These are phyloP conservation scores for Phthorimaea operculella DNA, from an alignment of 1,140 invertebrate species.

Conservation along the genomic window DNA sequence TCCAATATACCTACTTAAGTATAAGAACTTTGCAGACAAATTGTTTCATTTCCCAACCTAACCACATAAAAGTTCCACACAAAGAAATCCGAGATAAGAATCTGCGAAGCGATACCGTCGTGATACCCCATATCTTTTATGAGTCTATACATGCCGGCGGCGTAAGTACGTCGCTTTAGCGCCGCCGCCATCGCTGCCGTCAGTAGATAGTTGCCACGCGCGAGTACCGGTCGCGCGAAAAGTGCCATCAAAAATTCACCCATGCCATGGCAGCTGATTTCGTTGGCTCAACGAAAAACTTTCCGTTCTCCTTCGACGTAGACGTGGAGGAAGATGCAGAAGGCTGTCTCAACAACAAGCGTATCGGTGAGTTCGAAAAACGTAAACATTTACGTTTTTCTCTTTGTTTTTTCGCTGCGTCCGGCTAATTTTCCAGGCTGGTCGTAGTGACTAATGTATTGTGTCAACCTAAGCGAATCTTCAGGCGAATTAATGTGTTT, in stretches of 20 bases:
- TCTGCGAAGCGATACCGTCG: too few relatives aligned
- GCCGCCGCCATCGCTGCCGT: background rate
- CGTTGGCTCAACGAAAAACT: slow-evolving; percentile 62
- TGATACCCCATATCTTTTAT: background rate
- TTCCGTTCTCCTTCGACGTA: slow-evolving; percentile 63
- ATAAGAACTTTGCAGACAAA: too few relatives aligned
- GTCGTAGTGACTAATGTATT: too few relatives aligned
- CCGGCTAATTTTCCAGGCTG: too few relatives aligned
- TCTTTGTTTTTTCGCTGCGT: too few relatives aligned
- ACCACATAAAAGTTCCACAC: too few relatives aligned
- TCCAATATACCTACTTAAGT: too few relatives aligned
- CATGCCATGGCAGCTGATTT: slow-evolving; percentile 58
- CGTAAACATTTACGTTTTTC: background rate
- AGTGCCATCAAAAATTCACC: background rate
- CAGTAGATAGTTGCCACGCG: background rate
- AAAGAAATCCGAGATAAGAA: too few relatives aligned
- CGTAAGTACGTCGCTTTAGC: background rate
- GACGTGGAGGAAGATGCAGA: slow-evolving; percentile 53
- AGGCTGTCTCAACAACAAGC: slow-evolving; percentile 36
- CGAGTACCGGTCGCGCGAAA: background rate
- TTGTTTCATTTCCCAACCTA: too few relatives aligned
- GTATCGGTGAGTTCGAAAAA: slow-evolving; percentile 38
- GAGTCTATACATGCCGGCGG: too few relatives aligned
- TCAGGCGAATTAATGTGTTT: too few relatives aligned
- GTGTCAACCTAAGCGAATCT: too few relatives aligned